Evolutionary conservation across 2,888 invertebrate species (phyloP).

Genomic region (Zaprionus obscuricornis): DNA sequence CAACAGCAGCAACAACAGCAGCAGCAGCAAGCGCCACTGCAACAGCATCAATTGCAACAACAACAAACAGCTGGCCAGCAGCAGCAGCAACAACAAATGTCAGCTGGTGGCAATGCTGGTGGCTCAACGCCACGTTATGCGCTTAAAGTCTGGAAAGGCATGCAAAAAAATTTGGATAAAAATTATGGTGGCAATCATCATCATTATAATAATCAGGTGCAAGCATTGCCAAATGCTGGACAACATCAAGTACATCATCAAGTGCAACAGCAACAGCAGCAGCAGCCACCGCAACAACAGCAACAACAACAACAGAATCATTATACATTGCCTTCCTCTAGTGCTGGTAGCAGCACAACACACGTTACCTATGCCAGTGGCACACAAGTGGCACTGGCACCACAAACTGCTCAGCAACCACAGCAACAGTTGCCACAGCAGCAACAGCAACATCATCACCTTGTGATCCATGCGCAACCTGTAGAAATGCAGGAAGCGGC

Average conservation of each 20-base stretch:
- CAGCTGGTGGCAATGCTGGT: conserved; percentile 23
- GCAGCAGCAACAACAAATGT: conserved; percentile 45
- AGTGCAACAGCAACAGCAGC: conserved; percentile 64
- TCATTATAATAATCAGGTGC: conserved; percentile 74
- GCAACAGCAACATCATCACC: conserved; percentile 65
- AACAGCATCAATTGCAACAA: conserved; percentile 56
- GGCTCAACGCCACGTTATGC: conserved; percentile 69
- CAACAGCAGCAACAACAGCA: conserved; percentile 71
- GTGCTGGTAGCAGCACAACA: conserved; percentile 67
- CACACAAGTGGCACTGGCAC: conserved; percentile 64
- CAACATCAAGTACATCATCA: conserved; percentile 67
- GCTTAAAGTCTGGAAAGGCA: conserved; percentile 73
- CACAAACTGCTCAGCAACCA: conserved; percentile 48
- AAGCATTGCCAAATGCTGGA: conserved; percentile 62
- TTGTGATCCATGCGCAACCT: conserved; percentile 49
- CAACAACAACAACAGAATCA: conserved; percentile 56
- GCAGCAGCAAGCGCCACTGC: conserved; percentile 67
- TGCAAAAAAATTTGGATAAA: conserved; percentile 78
- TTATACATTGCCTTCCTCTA: conserved; percentile 81
- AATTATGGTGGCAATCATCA: conserved; percentile 76
- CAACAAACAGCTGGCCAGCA: conserved; percentile 15
- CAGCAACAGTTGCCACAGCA: conserved; percentile 64
- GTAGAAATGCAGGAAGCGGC: conserved; percentile 51
- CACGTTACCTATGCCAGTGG: conserved; percentile 74
- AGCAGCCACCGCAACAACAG: conserved; percentile 67